phyloP scores from a whole-genome alignment of 2,113 vertebrate genomes.

The Heterochromis multidens region DNA sequence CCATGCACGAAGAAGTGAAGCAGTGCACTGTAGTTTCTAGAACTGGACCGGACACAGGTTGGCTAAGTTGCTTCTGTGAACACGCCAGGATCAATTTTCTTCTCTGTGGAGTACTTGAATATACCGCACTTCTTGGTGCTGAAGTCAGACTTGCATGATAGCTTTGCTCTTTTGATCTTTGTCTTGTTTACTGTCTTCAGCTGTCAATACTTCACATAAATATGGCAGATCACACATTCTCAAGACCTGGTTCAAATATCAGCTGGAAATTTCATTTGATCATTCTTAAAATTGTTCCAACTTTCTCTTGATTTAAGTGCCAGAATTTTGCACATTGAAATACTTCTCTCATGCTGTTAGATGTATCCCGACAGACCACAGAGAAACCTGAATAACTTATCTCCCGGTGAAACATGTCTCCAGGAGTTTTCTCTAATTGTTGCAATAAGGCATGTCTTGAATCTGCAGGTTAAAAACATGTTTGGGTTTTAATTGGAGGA shows the following conservation, averaged over 20 bases:
- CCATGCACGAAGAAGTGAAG: background rate
- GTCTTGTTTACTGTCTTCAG: conserved; percentile 6
- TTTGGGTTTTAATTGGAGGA: background rate
- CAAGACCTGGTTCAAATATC: background rate
- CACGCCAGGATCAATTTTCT: background rate
- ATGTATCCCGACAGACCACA: background rate
- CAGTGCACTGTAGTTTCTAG: background rate
- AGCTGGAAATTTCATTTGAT: conserved; percentile 15
- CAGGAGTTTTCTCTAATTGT: background rate
- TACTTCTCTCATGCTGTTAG: background rate
- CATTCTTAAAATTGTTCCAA: background rate
- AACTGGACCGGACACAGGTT: background rate
- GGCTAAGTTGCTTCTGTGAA: conserved; percentile 2
- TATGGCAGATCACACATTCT: background rate
- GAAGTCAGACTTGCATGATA: background rate
- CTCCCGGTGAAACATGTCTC: background rate
- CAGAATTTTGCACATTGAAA: background rate
- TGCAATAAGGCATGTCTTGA: background rate
- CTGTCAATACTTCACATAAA: conserved; percentile 17
- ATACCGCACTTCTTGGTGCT: background rate
- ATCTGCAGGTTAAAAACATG: background rate
- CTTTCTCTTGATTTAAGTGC: background rate
- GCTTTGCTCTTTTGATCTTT: conserved; percentile 28
- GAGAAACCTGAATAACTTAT: background rate
- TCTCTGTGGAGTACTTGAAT: background rate